These are phyloP conservation scores for Corythaixoides concolor DNA, from an alignment of 2,113 vertebrate species.

Conservation along the genomic window DNA sequence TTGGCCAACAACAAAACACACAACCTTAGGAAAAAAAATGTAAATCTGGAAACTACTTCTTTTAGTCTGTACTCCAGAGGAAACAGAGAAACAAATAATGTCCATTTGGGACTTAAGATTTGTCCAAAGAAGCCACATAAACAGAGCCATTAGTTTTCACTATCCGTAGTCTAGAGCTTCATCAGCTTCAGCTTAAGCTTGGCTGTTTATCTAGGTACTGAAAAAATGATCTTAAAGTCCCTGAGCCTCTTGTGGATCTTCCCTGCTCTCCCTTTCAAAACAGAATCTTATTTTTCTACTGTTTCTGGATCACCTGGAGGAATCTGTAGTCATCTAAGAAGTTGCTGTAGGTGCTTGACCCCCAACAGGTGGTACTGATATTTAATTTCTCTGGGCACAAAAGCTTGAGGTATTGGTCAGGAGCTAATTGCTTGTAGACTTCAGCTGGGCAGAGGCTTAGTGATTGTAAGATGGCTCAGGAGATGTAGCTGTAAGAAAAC, in stretches of 20 bases:
- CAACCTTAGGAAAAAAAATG: neutral
- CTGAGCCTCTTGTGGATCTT: neutral
- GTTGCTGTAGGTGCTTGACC: neutral
- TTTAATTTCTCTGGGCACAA: neutral
- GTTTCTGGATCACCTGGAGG: neutral
- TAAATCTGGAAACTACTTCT: neutral
- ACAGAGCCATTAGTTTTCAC: neutral
- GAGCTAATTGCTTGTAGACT: neutral
- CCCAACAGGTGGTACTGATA: neutral
- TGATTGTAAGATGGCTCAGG: neutral
- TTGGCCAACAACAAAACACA: neutral
- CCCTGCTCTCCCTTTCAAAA: neutral
- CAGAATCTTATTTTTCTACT: neutral
- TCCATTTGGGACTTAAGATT: neutral
- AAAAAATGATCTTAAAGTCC: neutral
- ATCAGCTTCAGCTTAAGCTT: neutral
- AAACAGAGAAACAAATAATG: neutral
- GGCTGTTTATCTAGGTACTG: neutral
- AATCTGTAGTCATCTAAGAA: neutral
- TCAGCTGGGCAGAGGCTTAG: neutral
- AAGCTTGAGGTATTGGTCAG: neutral
- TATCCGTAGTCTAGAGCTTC: neutral
- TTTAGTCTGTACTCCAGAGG: neutral
- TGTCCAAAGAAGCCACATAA: neutral
- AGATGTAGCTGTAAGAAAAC: accelerated